Evolutionary conservation across 2,797 vertebrate species (phyloP).

Genomic region (Ptychadena robeensis): DNA sequence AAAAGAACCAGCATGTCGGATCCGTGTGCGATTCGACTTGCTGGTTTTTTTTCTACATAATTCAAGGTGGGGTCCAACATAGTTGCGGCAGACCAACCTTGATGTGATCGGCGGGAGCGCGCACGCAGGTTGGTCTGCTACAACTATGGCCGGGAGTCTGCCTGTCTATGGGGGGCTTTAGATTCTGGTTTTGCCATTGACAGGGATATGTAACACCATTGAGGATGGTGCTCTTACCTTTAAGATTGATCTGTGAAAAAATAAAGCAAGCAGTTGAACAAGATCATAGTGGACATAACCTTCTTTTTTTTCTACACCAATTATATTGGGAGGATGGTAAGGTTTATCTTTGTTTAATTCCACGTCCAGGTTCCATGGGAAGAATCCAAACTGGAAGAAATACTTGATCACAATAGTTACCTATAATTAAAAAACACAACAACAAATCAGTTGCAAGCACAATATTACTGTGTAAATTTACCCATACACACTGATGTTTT

Average conservation of each 20-base stretch:
- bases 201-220: not conserved
- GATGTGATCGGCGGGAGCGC: too few species aligned
- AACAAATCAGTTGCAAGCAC: not conserved
- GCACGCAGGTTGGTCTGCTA: too few species aligned
- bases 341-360: constrained; percentile 83
- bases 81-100: too few species aligned
- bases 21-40: too few species aligned
- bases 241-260: constrained; percentile 97
- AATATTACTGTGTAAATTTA: not conserved
- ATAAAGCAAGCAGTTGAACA: constrained; percentile 91
- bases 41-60: too few species aligned
- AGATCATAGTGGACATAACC: constrained; percentile 96
- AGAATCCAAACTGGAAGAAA: constrained; percentile 98
- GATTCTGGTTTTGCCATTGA: not conserved
- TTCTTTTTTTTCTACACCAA: constrained; percentile 96
- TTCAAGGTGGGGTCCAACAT: too few species aligned
- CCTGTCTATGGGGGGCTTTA: too few species aligned
- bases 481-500: not conserved
- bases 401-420: constrained; percentile 95
- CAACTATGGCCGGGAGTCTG: too few species aligned
- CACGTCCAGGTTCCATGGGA: constrained; percentile 89
- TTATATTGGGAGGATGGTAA: constrained; percentile 90
- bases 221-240: constrained; percentile 79
- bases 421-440: constrained; percentile 68
- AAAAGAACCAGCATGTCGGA: too few species aligned